Evolutionary conservation across 2,888 invertebrate species (phyloP).

Genomic region (Oscheius myriophilus): DNA sequence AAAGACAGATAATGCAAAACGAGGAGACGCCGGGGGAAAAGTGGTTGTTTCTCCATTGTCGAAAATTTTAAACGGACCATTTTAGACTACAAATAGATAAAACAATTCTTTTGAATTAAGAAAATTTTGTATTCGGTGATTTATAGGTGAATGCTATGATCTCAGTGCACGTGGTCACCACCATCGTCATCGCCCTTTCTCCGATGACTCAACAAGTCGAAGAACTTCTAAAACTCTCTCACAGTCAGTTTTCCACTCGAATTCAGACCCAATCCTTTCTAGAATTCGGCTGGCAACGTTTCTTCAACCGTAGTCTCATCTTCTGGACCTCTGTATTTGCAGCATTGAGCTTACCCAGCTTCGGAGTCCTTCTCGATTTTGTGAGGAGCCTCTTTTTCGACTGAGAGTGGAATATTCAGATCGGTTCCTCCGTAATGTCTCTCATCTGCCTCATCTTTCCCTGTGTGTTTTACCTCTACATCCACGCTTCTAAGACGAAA

Average conservation of each 20-base stretch:
- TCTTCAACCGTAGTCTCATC: constrained; percentile 56
- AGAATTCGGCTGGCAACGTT: constrained; percentile 54
- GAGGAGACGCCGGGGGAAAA: too few relatives aligned
- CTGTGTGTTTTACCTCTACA: constrained; percentile 55
- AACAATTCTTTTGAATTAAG: too few relatives aligned
- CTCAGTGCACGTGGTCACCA: constrained; percentile 67
- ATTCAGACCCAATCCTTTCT: not conserved
- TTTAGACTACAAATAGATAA: too few relatives aligned
- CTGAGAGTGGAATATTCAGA: constrained; percentile 28
- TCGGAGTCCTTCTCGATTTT: constrained; percentile 61
- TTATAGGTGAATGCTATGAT: constrained; percentile 67
- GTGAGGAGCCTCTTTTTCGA: constrained; percentile 20
- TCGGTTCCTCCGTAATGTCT: constrained; percentile 56
- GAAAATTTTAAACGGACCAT: too few relatives aligned
- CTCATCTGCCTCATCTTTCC: constrained; percentile 55
- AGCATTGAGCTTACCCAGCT: constrained; percentile 61
- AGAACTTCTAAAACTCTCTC: constrained; percentile 57
- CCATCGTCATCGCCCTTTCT: constrained; percentile 64
- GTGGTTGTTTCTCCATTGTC: too few relatives aligned
- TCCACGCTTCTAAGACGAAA: constrained; percentile 44
- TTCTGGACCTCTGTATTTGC: constrained; percentile 61
- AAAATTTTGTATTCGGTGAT: too few relatives aligned
- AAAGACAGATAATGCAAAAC: too few relatives aligned
- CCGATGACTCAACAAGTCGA: constrained; percentile 68
- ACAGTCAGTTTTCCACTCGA: constrained; percentile 42